These are phyloP conservation scores for Andrena fulva DNA, from an alignment of 2,888 invertebrate genomes.

Conservation along the genomic window DNA sequence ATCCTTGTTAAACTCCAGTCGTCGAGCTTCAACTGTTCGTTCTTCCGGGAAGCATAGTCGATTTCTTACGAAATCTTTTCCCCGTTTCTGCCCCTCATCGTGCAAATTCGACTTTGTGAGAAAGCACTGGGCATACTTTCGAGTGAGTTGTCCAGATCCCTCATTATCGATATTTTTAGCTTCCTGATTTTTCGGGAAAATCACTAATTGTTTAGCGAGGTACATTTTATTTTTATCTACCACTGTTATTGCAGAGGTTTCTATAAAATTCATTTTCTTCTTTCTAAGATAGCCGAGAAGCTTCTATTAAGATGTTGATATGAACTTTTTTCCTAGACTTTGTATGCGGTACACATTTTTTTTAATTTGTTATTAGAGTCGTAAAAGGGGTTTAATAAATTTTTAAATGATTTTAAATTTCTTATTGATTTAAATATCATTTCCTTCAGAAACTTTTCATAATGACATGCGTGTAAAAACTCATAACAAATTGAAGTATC, in stretches of 20 bases:
- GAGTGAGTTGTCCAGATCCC: neutral
- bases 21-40: conserved; percentile 25
- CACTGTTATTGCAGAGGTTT: neutral
- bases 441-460: too few relatives aligned
- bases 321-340: too few relatives aligned
- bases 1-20: conserved; percentile 43
- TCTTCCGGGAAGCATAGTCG: conserved; percentile 49
- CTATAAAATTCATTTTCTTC: too few relatives aligned
- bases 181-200: neutral
- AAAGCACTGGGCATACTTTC: conserved; percentile 12
- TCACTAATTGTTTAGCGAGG: neutral
- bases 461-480: too few relatives aligned
- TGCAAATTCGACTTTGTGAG: conserved; percentile 22
- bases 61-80: conserved; percentile 34
- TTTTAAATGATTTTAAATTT: too few relatives aligned
- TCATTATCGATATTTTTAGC: conserved; percentile 11
- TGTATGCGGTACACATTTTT: too few relatives aligned
- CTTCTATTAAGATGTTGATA: too few relatives aligned
- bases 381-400: too few relatives aligned
- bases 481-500: too few relatives aligned
- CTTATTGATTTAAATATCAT: too few relatives aligned
- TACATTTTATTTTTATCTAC: neutral
- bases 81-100: neutral
- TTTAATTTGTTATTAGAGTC: too few relatives aligned
- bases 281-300: too few relatives aligned